Evolutionary conservation across 1,140 invertebrate genomes (phyloP).

Genomic region (Paramacrobiotus metropolitanus): DNA sequence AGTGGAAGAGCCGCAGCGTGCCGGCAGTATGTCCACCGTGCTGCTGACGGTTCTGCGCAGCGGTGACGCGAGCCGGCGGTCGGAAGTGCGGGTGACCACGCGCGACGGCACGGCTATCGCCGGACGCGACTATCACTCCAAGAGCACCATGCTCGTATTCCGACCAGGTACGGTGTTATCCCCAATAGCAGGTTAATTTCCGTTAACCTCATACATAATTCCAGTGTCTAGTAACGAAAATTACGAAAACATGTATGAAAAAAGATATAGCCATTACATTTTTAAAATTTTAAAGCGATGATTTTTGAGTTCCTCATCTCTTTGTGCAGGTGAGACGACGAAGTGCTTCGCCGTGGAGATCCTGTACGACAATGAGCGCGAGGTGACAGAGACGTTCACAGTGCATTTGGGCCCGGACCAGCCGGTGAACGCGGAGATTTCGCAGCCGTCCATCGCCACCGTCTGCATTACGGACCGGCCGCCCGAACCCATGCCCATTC

Average conservation of each 20-base stretch:
- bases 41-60: conserved; percentile 16
- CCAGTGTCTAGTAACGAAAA: too few relatives aligned
- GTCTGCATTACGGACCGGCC: conserved; percentile 23
- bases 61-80: conserved; percentile 18
- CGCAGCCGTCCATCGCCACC: conserved; percentile 18
- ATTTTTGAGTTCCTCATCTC: neutral
- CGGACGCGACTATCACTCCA: conserved; percentile 22
- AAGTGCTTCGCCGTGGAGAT: conserved; percentile 21
- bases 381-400: conserved; percentile 23
- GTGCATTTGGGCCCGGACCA: conserved; percentile 22
- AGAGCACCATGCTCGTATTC: conserved; percentile 19
- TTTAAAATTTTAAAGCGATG: neutral
- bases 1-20: conserved; percentile 18
- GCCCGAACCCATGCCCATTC: conserved; percentile 20
- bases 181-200: too few relatives aligned
- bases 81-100: conserved; percentile 20
- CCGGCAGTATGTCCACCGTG: conserved; percentile 15
- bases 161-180: conserved; percentile 18
- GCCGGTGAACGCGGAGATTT: conserved; percentile 20
- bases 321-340: conserved; percentile 16
- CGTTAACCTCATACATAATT: too few relatives aligned
- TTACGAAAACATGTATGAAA: too few relatives aligned
- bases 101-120: conserved; percentile 24
- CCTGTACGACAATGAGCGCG: conserved; percentile 22
- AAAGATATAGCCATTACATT: too few relatives aligned